Conservation (phyloP, 2,888 invertebrate species). For the Brachylomia viminalis region DNA sequence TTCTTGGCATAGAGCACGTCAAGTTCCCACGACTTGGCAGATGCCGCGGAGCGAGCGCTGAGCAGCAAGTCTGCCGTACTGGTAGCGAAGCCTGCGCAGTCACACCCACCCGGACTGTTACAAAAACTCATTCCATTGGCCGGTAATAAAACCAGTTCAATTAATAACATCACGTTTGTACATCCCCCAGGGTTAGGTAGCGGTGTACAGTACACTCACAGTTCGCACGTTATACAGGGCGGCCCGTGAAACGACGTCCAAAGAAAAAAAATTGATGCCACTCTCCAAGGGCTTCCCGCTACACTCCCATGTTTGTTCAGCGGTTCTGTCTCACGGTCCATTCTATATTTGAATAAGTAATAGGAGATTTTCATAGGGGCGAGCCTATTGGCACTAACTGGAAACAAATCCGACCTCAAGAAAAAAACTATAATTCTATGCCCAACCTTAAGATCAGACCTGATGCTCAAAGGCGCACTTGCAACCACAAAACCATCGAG, state of each 20-base stretch:
- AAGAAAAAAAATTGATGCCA: too few species aligned
- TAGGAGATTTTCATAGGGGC: background rate
- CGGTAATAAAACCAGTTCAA: constrained; percentile 22
- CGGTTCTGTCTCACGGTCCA: too few species aligned
- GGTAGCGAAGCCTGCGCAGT: background rate
- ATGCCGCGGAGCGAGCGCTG: constrained; percentile 40
- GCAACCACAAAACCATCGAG: background rate
- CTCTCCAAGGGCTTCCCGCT: too few species aligned
- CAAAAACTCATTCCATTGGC: constrained; percentile 31
- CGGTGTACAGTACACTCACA: background rate
- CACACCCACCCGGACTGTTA: background rate
- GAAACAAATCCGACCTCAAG: background rate
- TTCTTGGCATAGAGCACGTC: background rate
- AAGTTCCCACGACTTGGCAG: constrained; percentile 6
- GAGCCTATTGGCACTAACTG: background rate
- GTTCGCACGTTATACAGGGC: background rate
- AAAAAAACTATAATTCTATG: background rate
- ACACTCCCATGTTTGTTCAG: too few species aligned
- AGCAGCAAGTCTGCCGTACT: constrained; percentile 2
- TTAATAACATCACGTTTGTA: background rate
- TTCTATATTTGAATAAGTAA: background rate
- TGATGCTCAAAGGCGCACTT: background rate
- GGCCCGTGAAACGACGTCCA: too few species aligned
- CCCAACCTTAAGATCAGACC: background rate
- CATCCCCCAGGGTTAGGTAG: background rate